Evolutionary conservation across 2,113 vertebrate species (phyloP), one percentile per base, ranked within the genome.

Genomic region (Oncorhynchus gorbuscha): DNA sequence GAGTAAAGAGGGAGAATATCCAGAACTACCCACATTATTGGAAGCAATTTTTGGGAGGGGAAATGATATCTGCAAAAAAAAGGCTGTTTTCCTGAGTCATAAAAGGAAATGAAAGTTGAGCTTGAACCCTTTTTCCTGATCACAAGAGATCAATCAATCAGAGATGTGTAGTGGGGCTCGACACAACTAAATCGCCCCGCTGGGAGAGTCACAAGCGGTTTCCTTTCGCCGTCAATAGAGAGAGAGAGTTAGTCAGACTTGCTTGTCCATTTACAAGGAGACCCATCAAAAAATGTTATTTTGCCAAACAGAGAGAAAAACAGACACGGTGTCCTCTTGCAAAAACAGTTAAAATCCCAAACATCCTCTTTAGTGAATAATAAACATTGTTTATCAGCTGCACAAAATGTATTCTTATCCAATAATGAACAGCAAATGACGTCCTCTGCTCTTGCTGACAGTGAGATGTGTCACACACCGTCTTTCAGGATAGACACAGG

Each of bases 31-130:
- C 85, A 79, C 76, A 85, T 84, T 86, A 89, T 83, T 75, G 81
- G 77, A 55, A 55, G 51, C 3, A 0, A 94, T 94, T 93, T 90
- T 93, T 75, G 76, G 24, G 82, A 81, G 81, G 79, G 74, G 79
- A 88, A 95, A 84, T 58, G 76, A 94, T 92, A 94, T 95, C 93
- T 94, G 94, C 94, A 96, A 96, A 97, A 69, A n/a, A 97, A 45
- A 90, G 95, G 91, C 92, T 94, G 93, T 94, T 95, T 94, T 98
- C 97, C 97, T 97, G 96, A 98, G 97, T 97, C 94, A 94, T 95
- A 95, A 95, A 94, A 28, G 28, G 94, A 95, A 96, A 96, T 95
- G 89, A 94, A 94, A 94, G 28, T 94, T 84, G 82, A 55, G 83
- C 92, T 94, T 96, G 94, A 96, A 96, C 95, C 90, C 93, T 94